Conservation (phyloP, 2,113 vertebrate genomes). For the Catharus fuscescens region DNA sequence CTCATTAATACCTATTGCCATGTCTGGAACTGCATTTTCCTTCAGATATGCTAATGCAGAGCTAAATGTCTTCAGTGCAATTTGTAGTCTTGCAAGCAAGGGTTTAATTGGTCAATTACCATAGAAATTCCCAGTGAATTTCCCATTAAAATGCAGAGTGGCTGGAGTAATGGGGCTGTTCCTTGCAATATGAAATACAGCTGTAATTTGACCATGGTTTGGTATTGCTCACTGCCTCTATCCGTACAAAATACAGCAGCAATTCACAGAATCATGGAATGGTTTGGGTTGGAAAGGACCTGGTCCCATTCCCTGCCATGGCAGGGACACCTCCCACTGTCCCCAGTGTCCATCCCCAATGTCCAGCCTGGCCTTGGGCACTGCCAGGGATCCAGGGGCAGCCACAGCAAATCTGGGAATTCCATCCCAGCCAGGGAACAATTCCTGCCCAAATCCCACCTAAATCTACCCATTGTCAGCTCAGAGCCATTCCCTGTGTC, state of each 20-base stretch:
- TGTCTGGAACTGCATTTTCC: neutral
- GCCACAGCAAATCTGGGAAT: neutral
- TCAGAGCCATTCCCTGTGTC: neutral
- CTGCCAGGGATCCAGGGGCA: neutral
- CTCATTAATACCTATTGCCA: neutral
- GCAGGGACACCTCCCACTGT: neutral
- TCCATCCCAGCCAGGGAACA: neutral
- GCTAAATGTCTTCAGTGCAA: constrained; percentile 1
- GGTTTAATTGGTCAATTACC: constrained; percentile 23
- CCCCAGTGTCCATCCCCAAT: neutral
- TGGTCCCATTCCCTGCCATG: neutral
- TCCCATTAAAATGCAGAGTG: neutral
- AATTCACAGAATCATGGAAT: neutral
- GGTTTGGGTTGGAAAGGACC: neutral
- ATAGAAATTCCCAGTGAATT: neutral
- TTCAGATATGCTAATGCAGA: neutral
- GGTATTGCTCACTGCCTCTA: neutral
- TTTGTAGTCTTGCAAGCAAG: neutral
- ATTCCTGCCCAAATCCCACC: neutral
- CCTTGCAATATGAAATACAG: neutral
- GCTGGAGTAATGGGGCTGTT: neutral
- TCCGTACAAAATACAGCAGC: neutral
- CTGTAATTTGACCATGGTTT: neutral
- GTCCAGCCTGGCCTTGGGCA: neutral
- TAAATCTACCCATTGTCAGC: accelerated